Base-by-base conservation (phyloP, 64 coral and sea anemone species). In the Orbicella faveolata region DNA sequence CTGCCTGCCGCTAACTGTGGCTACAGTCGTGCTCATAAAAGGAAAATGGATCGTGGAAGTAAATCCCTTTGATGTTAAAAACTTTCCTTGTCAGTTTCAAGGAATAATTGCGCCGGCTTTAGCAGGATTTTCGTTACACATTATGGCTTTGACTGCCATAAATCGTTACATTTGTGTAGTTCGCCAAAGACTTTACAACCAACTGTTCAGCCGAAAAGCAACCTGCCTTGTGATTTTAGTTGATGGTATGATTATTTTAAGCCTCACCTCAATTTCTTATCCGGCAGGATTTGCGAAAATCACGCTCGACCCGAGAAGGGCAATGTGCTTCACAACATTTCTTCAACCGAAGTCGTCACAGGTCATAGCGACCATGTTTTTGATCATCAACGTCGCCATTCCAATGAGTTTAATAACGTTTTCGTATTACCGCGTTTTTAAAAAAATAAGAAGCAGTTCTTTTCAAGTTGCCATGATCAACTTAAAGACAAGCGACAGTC, bases 91-190 rank as follows among this genome's bases (percentile, higher is more conserved):
- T 21, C 30, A 12, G 80, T 2, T 83, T 9, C 80, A 83, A 83
- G 80, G 80, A 39, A 63, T 83, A 23, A 18, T 83, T 2, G 35
- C 80, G 23, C 80, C 80, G 6, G 80, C 80, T 21, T 68, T 83
- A 6, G 67, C 36, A 13, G 80, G 80, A 34, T 83, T 68, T 66
- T 83, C 80, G 1, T 13, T 83, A 44, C 80, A 83, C 62, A 63
- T 83, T 1, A 83, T 83, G 80, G 80, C 80, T 21, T 68, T 83
- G 68, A 83, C 80, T 13, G 63, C 80, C 15, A 15, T 83, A 36
- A 83, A 83, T 83, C 80, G 80, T 36, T 83, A 67, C 9, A 68
- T 83, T 17, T 83, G 80, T 36, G 80, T 83, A 34, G 80, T 36
- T 10, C 80, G 35, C 26, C 80, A 83, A 68, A 51, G 36, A 6